Evolutionary conservation across 2,113 vertebrate species (phyloP), one percentile per base, ranked within the genome.

Genomic region (Rana temporaria): DNA sequence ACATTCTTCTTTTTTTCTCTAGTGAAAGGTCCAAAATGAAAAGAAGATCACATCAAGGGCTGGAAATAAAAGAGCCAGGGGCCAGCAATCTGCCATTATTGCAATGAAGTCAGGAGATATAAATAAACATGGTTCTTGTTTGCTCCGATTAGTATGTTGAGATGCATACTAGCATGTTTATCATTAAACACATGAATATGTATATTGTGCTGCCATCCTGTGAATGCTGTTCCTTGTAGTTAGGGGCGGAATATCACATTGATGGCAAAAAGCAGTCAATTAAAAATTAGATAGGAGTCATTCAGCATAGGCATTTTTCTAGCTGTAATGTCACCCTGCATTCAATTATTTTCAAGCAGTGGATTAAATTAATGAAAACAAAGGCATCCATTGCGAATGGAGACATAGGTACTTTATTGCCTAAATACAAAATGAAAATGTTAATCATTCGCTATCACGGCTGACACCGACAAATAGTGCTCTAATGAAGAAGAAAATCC

Each of bases 271-370:
- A 86, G 88, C 89, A 86, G 89, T 90, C 90, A 91, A 90, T 94
- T 92, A 91, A 93, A 93, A 92, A 92, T 92, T 89, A 92, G 90
- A 90, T 89, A 90, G 89, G 85, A 89, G 85, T 90, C 90, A 90
- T 89, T 90, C 91, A 90, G 88, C 87, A 87, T 86, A 84, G 87
- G 81, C 64, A 86, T 85, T 85, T 87, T 84, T 92, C 89, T 88
- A 80, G 87, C 89, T 85, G 62, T 53, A 74, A 82, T 88, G 88
- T 91, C 90, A 86, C 86, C 90, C 89, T 87, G 87, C 87, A 91
- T 93, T 92, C 90, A 91, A 89, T 87, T 88, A 87, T 68, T 57
- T 79, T 32, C 30, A 53, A 68, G 53, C 26, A 56, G 68, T 20
- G 68, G 42, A 70, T 70, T 70, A 53, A 70, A 70, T 70, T 70